Percentiles rank a stretch among this genome's conserved stretches.
Conservation (phyloP, 2,797 vertebrate genomes). For the Centropyge bicolor region DNA sequence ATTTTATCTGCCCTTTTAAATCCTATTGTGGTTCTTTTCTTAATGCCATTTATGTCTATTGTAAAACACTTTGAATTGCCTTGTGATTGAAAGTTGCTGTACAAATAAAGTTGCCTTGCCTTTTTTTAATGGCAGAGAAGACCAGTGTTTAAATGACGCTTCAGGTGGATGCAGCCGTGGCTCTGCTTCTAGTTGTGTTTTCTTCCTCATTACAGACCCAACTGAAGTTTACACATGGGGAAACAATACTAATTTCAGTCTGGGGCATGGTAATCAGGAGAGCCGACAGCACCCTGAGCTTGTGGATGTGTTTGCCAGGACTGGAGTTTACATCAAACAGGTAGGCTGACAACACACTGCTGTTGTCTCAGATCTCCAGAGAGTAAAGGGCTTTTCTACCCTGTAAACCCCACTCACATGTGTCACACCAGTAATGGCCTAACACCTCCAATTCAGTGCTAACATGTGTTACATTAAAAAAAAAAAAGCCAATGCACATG, state of each 20-base stretch:
- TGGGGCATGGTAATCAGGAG: slow-evolving; percentile 96
- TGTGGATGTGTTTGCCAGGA: slow-evolving; percentile 94
- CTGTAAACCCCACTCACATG: slow-evolving; percentile 28
- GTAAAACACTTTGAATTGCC: background rate
- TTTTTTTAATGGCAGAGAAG: background rate
- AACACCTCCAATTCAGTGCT: slow-evolving; percentile 20
- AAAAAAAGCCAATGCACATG: slow-evolving; percentile 30
- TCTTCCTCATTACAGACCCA: slow-evolving; percentile 87
- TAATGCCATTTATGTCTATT: background rate
- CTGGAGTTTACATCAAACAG: slow-evolving; percentile 94
- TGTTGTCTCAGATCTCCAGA: slow-evolving; percentile 35
- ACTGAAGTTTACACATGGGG: slow-evolving; percentile 98
- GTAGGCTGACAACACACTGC: slow-evolving; percentile 77
- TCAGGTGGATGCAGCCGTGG: background rate
- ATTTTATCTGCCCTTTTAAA: background rate
- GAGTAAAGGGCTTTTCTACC: slow-evolving; percentile 49
- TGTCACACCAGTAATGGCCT: slow-evolving; percentile 37
- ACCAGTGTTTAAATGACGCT: slow-evolving; percentile 7
- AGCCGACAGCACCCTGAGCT: slow-evolving; percentile 94
- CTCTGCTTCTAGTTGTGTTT: slow-evolving; percentile 40
- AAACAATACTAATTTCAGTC: slow-evolving; percentile 96
- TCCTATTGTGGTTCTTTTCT: background rate
- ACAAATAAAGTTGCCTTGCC: background rate
- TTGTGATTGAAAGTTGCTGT: background rate
- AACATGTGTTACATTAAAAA: slow-evolving; percentile 41